phyloP scores from a whole-genome alignment of 2,797 vertebrate species.

The Esox lucius region DNA sequence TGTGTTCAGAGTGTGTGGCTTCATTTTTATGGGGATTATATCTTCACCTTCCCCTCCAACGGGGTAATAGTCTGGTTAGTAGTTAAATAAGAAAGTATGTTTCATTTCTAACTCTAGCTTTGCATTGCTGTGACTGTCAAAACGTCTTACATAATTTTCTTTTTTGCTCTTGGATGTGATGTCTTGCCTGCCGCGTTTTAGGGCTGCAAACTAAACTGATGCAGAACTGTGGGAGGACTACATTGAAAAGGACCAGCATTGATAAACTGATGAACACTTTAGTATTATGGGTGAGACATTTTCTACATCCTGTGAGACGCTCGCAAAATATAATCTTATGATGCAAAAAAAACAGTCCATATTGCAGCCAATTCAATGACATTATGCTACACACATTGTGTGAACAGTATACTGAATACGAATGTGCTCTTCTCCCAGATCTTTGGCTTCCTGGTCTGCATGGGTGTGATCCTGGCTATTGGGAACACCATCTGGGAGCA shows the following conservation, averaged over 20 bases:
- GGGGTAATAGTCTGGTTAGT: neutral
- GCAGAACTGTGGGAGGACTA: constrained; percentile 86
- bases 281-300: constrained; percentile 81
- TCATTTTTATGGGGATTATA: too few species aligned
- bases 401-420: neutral
- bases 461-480: constrained; percentile 76
- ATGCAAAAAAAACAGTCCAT: neutral
- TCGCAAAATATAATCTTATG: neutral
- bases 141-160: too few species aligned
- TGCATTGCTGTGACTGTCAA: too few species aligned
- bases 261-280: constrained; percentile 87
- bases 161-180: neutral
- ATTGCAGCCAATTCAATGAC: neutral
- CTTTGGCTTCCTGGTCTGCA: constrained; percentile 78
- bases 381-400: too few species aligned
- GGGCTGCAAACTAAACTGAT: constrained; percentile 88
- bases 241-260: constrained; percentile 87
- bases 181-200: constrained; percentile 21
- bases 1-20: too few species aligned
- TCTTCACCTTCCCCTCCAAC: too few species aligned
- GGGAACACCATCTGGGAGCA: constrained; percentile 80
- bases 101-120: neutral
- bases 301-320: neutral
- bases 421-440: constrained; percentile 61
- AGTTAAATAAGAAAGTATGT: neutral